These are phyloP conservation scores for Melipona bicolor DNA, from an alignment of 2,888 invertebrate genomes.

Conservation along the genomic window DNA sequence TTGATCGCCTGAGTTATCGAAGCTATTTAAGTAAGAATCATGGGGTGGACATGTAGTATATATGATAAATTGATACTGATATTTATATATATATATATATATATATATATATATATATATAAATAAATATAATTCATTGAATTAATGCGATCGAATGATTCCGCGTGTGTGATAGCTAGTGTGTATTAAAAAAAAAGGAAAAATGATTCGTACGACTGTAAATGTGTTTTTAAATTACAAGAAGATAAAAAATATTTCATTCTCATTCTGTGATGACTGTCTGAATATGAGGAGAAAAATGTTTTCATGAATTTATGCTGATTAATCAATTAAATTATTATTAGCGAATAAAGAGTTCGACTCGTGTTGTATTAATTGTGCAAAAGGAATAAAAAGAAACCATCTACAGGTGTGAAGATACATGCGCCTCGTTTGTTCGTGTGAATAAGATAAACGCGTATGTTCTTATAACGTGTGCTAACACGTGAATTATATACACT, in stretches of 20 bases:
- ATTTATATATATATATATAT: conserved; percentile 58
- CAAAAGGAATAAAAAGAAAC: conserved; percentile 55
- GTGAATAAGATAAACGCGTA: conserved; percentile 3
- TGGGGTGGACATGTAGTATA: conserved; percentile 66
- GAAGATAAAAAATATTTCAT: conserved; percentile 77
- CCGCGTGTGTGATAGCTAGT: conserved; percentile 35
- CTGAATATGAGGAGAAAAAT: conserved; percentile 74
- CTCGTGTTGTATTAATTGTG: conserved; percentile 64
- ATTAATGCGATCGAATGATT: conserved; percentile 66
- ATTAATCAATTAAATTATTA: conserved; percentile 72
- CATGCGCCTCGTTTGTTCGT: background rate
- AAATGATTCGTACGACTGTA: conserved; percentile 61
- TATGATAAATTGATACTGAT: conserved; percentile 62
- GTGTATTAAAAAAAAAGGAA: conserved; percentile 26
- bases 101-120: conserved; percentile 32
- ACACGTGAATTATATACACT: conserved; percentile 38
- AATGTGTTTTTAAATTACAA: conserved; percentile 74
- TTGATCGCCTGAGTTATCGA: conserved; percentile 46
- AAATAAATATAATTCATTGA: conserved; percentile 66
- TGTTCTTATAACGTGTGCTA: conserved; percentile 25
- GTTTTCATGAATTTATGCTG: conserved; percentile 78
- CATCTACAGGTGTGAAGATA: conserved; percentile 18
- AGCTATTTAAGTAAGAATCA: conserved; percentile 62
- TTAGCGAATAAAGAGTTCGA: conserved; percentile 68
- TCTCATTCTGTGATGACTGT: conserved; percentile 83